These are phyloP conservation scores for Monopterus albus DNA, from an alignment of 2,113 vertebrate species.

Conservation along the genomic window DNA sequence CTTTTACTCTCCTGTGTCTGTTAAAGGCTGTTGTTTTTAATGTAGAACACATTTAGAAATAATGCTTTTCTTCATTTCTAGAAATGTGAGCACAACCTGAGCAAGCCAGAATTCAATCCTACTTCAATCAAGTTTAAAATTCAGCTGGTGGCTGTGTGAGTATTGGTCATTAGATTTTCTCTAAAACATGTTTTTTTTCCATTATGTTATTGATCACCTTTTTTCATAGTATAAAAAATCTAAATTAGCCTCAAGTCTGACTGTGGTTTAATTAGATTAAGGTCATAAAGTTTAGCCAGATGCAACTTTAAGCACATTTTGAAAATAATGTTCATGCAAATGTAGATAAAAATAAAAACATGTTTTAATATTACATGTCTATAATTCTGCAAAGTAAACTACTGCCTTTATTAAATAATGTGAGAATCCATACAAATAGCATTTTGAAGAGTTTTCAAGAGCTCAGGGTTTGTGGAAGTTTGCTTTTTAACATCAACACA, in stretches of 20 bases:
- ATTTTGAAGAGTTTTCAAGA: too few relatives aligned
- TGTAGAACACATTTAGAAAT: background rate
- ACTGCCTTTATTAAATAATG: too few relatives aligned
- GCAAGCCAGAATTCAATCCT: constrained; percentile 99
- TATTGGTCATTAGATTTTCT: constrained; percentile 53
- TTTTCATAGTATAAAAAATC: constrained; percentile 1
- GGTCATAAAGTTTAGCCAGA: background rate
- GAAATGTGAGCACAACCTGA: constrained; percentile 99
- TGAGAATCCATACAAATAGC: too few relatives aligned
- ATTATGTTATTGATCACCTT: background rate
- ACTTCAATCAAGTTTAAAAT: constrained; percentile 99
- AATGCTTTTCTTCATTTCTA: constrained; percentile 63
- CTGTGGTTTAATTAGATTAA: constrained; percentile 24
- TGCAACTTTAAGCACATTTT: background rate
- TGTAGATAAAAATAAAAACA: background rate
- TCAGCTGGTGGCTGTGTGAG: constrained; percentile 98
- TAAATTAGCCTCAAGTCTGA: background rate
- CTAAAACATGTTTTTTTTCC: background rate
- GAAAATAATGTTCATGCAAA: background rate
- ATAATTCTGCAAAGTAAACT: too few relatives aligned
- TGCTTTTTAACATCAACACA: too few relatives aligned
- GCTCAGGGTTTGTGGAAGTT: too few relatives aligned
- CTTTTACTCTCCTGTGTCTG: background rate
- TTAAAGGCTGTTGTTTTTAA: background rate
- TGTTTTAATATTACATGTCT: too few relatives aligned